phyloP scores from a whole-genome alignment of 2,888 invertebrate species.

The Harpagoxenus sublaevis region DNA sequence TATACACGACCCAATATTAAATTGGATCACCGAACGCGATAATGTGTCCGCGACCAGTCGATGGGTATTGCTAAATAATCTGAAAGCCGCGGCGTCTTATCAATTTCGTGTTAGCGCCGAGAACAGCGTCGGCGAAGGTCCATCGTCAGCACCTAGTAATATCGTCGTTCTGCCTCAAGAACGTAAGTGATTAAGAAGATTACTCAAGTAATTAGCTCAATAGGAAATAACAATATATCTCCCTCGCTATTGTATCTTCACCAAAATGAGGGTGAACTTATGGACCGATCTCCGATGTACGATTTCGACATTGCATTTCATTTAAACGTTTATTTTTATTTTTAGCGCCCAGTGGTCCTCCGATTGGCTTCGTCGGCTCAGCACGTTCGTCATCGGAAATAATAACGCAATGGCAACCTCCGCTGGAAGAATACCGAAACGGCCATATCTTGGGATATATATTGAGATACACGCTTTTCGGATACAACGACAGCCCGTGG shows the following conservation, averaged over 20 bases:
- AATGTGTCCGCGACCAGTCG: slow-evolving; percentile 94
- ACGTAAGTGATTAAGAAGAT: slow-evolving; percentile 89
- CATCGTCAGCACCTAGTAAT: slow-evolving; percentile 95
- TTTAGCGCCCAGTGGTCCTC: slow-evolving; percentile 98
- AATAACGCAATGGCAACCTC: slow-evolving; percentile 98
- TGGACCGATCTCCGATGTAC: neutral
- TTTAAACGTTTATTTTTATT: slow-evolving; percentile 60
- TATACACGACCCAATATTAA: slow-evolving; percentile 93
- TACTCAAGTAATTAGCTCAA: neutral
- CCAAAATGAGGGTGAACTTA: neutral
- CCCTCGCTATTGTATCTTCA: neutral
- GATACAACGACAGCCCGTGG: slow-evolving; percentile 97
- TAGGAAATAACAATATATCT: neutral
- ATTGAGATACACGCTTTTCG: slow-evolving; percentile 95
- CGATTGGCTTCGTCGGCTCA: slow-evolving; percentile 97
- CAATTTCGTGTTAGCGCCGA: slow-evolving; percentile 99
- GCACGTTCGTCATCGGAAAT: slow-evolving; percentile 98
- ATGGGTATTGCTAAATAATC: slow-evolving; percentile 93
- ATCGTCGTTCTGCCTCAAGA: slow-evolving; percentile 97
- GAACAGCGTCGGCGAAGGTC: slow-evolving; percentile 98
- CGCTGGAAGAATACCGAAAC: slow-evolving; percentile 97
- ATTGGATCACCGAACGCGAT: slow-evolving; percentile 95
- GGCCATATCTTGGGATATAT: slow-evolving; percentile 98
- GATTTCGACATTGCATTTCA: neutral
- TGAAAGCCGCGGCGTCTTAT: slow-evolving; percentile 98